Percentiles rank a stretch among this genome's conserved stretches.
phyloP scores from a whole-genome alignment of 2,888 invertebrate species.

The Stenurella melanura region DNA sequence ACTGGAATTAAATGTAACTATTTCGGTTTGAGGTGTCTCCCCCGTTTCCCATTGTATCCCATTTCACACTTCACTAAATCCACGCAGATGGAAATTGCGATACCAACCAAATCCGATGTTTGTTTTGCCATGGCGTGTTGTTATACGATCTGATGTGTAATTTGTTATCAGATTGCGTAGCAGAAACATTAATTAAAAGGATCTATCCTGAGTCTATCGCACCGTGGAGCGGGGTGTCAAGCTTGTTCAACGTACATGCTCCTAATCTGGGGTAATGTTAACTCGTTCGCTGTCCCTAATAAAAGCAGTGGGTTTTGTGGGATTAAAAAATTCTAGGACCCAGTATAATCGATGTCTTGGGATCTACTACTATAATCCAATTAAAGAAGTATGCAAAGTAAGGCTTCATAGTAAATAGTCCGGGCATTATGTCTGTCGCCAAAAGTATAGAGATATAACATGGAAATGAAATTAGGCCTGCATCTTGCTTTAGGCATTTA shows the following conservation, averaged over 20 bases:
- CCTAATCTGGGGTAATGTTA: slow-evolving; percentile 34
- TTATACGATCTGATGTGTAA: slow-evolving; percentile 34
- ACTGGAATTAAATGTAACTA: slow-evolving; percentile 50
- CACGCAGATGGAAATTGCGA: slow-evolving; percentile 47
- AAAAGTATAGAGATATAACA: no score
- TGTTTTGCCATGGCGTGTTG: slow-evolving; percentile 28
- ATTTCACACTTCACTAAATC: slow-evolving; percentile 54
- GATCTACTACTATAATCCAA: no score
- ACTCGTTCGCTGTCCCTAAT: slow-evolving; percentile 20
- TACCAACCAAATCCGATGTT: slow-evolving; percentile 14
- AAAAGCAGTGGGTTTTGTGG: slow-evolving; percentile 1
- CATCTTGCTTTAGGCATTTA: no score
- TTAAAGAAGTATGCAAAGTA: no score
- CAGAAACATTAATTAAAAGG: slow-evolving; percentile 40
- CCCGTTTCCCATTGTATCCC: slow-evolving; percentile 45
- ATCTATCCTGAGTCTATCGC: background rate
- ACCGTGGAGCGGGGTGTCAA: slow-evolving; percentile 15
- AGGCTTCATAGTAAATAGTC: no score
- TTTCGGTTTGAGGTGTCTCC: slow-evolving; percentile 41
- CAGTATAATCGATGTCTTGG: no score
- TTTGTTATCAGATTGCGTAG: slow-evolving; percentile 31
- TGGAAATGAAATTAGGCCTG: no score
- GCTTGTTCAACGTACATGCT: background rate
- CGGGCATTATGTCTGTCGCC: no score
- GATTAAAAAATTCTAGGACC: background rate